Percentiles rank a stretch among this genome's conserved stretches.
phyloP scores from a whole-genome alignment of 2,113 vertebrate genomes.

The Hypanus sabinus region DNA sequence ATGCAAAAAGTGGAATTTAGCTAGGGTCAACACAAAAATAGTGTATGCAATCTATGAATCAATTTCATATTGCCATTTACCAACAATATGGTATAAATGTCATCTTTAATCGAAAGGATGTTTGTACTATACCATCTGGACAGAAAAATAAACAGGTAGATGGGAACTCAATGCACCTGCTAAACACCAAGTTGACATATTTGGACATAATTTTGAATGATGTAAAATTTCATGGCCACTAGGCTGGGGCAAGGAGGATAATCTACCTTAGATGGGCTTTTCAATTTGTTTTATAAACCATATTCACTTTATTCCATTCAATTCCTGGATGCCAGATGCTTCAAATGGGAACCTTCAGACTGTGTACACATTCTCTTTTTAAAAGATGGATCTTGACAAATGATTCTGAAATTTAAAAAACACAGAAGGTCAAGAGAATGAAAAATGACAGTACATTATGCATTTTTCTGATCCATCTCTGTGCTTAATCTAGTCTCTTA shows the following conservation, averaged over 20 bases:
- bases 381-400: conserved; percentile 36
- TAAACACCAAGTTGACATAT: conserved; percentile 22
- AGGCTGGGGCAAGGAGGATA: not conserved
- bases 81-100: not conserved
- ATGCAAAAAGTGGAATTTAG: not conserved
- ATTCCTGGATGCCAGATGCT: conserved; percentile 21
- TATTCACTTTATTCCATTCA: conserved; percentile 36
- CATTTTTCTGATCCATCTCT: conserved; percentile 14
- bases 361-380: conserved; percentile 37
- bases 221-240: conserved; percentile 13
- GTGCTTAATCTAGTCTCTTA: not conserved
- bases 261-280: conserved; percentile 29
- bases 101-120: not conserved
- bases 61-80: not conserved
- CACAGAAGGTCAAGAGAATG: conserved; percentile 34
- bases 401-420: conserved; percentile 33
- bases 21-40: not conserved
- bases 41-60: not conserved
- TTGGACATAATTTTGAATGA: conserved; percentile 18
- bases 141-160: not conserved
- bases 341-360: conserved; percentile 36
- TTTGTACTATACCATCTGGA: not conserved
- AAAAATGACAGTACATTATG: not conserved
- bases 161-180: not conserved
- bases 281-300: not conserved